These are phyloP conservation scores for Coenonympha arcania DNA, from an alignment of 2,888 invertebrate genomes.

Conservation along the genomic window DNA sequence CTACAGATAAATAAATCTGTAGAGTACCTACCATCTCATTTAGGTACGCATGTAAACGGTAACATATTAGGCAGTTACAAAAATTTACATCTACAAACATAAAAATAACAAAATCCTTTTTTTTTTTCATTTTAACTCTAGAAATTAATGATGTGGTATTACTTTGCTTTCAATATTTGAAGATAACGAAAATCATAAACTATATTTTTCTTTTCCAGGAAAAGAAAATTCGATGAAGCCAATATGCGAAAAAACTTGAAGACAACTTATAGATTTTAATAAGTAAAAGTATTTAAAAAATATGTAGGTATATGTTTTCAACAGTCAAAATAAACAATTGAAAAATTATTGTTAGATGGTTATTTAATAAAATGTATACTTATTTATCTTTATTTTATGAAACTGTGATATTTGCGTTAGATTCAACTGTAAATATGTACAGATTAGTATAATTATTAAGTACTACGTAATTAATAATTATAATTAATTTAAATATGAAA, in stretches of 20 bases:
- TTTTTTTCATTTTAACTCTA: too few species aligned
- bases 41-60: too few species aligned
- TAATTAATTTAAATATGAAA: slow-evolving; percentile 33
- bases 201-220: slow-evolving; percentile 19
- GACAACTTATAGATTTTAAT: not conserved
- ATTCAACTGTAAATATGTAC: slow-evolving; percentile 53
- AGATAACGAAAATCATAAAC: slow-evolving; percentile 4
- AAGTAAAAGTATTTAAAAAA: not conserved
- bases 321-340: not conserved
- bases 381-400: slow-evolving; percentile 34
- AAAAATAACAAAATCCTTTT: too few species aligned
- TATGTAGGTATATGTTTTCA: not conserved
- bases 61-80: too few species aligned
- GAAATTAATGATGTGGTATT: too few species aligned
- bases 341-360: not conserved
- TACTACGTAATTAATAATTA: slow-evolving; percentile 17
- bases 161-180: too few species aligned
- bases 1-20: too few species aligned
- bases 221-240: not conserved
- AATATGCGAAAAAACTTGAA: slow-evolving; percentile 12
- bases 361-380: slow-evolving; percentile 22
- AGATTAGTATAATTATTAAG: too few species aligned
- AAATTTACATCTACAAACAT: too few species aligned
- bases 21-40: too few species aligned
- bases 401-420: slow-evolving; percentile 59